Evolutionary conservation across 2,113 vertebrate genomes (phyloP).

Genomic region (Megaptera novaeangliae): DNA sequence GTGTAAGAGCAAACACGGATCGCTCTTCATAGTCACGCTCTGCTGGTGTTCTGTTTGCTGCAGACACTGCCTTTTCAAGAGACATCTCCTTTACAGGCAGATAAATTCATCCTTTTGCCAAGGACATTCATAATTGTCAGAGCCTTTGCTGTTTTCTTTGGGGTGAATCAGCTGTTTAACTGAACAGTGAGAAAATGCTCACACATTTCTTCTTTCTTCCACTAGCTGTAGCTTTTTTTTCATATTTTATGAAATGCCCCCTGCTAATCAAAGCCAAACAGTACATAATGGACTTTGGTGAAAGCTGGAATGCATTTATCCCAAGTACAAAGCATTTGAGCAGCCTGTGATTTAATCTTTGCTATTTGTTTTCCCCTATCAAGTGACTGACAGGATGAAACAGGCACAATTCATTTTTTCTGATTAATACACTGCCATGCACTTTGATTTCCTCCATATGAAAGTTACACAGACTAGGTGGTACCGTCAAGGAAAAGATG

Average conservation of each 20-base stretch:
- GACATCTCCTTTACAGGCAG: constrained; percentile 60
- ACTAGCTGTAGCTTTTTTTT: not conserved
- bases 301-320: constrained; percentile 64
- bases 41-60: constrained; percentile 49
- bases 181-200: constrained; percentile 22
- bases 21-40: constrained; percentile 52
- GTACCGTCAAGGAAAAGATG: not conserved
- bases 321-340: constrained; percentile 47
- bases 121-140: constrained; percentile 60
- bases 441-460: constrained; percentile 49
- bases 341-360: constrained; percentile 65
- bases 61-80: constrained; percentile 59
- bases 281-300: constrained; percentile 39
- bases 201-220: not conserved
- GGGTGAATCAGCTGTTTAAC: constrained; percentile 51
- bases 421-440: constrained; percentile 69
- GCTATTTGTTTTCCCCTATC: constrained; percentile 54
- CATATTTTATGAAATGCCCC: constrained; percentile 20
- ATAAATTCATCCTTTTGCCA: constrained; percentile 70
- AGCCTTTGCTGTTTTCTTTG: constrained; percentile 33
- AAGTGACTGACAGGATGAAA: constrained; percentile 65
- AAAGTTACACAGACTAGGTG: constrained; percentile 51
- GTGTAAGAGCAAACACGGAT: constrained; percentile 58
- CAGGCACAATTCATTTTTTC: constrained; percentile 69
- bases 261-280: constrained; percentile 57